Conservation (phyloP, 2,113 vertebrate species). For the Tragulus kanchil region DNA sequence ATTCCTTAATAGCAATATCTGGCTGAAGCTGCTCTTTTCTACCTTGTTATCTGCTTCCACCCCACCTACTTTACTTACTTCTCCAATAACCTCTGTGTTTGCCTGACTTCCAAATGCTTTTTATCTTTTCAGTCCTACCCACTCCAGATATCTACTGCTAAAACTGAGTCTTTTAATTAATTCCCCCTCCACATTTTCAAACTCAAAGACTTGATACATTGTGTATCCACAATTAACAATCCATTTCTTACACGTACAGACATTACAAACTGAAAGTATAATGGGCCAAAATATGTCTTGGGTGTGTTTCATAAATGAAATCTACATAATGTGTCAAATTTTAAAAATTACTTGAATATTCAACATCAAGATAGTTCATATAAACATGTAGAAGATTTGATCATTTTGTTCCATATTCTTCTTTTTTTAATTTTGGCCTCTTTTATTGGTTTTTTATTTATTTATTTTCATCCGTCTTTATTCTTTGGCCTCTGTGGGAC, state of each 20-base stretch:
- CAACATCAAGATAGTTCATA: background rate
- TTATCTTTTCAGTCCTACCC: background rate
- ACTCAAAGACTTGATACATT: background rate
- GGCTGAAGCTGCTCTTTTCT: background rate
- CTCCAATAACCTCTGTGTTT: background rate
- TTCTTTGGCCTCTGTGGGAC: too few species aligned
- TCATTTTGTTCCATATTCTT: background rate
- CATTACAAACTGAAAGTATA: background rate
- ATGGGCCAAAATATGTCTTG: background rate
- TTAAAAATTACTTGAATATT: background rate
- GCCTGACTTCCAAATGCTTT: background rate
- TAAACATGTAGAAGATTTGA: background rate
- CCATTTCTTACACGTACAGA: background rate
- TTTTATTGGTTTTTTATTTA: too few species aligned
- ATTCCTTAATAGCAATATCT: background rate
- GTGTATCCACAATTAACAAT: background rate
- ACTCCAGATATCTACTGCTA: background rate
- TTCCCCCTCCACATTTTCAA: background rate
- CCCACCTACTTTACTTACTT: background rate
- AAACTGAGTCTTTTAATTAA: background rate
- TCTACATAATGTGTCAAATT: background rate
- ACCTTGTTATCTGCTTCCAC: fast-evolving
- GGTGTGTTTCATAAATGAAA: background rate
- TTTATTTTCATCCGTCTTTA: too few species aligned
- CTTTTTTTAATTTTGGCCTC: too few species aligned